Base-by-base conservation (phyloP, 2,113 vertebrate species). In the Mobula hypostoma region DNA sequence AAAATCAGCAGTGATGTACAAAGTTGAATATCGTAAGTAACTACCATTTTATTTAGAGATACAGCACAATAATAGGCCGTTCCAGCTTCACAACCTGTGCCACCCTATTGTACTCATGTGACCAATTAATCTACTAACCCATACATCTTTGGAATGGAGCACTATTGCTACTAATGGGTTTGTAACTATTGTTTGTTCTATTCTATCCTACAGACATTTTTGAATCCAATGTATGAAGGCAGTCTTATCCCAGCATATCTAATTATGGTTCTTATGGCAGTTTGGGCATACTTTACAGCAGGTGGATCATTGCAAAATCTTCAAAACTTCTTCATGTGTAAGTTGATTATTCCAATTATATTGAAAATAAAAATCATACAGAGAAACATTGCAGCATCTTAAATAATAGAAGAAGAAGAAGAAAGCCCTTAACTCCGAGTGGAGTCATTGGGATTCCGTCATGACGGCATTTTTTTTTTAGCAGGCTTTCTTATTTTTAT, bases 241-340 rank as follows among this genome's bases (percentile, higher is more conserved):
- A 97, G 96, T 94, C 96, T 97, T 32, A 95, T 97, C 77, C 97
- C 97, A 40, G 96, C 97, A 61, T 97, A 97, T 77, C 83, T 96
- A 87, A 94, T 97, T 94, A 97, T 96, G 95, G 96, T 95, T 0
- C 72, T 90, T 94, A 96, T 96, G 0, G 97, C 96, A 1, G 68
- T 94, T 72, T 97, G 97, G 97, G 97, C 97, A 61, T 97, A 96
- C 94, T 77, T 96, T 0, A 95, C 97, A 1, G 96, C 97, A 0
- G 97, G 97, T 21, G 97, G 97, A 80, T 97, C 97, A 12, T 95
- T 94, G 1, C 95, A 96, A 94, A 97, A 96, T 95, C 94, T 97
- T 94, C 95, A 94, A 6, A 96, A 95, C 80, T 95, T 97, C 94
- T 96, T 97, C 87, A 95, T 96, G 40, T 95, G 97, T 97, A 96